Evolutionary conservation across 2,888 invertebrate genomes (phyloP).

Genomic region (Mimachlamys varia): DNA sequence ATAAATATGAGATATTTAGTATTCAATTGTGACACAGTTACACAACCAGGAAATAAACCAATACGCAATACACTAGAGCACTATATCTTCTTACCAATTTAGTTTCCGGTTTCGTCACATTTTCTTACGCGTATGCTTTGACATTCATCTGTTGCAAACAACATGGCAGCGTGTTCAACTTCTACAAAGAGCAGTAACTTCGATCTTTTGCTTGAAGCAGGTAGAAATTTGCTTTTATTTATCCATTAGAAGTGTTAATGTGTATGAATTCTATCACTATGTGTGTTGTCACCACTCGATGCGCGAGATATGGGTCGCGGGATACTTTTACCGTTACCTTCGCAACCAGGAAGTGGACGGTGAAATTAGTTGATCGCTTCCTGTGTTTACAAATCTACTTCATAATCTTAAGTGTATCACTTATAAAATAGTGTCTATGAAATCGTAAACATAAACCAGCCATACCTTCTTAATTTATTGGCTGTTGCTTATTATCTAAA

Average conservation of each 20-base stretch:
- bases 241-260: not conserved
- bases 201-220: slow-evolving; percentile 72
- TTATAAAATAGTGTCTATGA: not conserved
- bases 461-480: not conserved
- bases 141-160: slow-evolving; percentile 55
- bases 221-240: slow-evolving; percentile 58
- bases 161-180: slow-evolving; percentile 61
- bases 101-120: slow-evolving; percentile 62
- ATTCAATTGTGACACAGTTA: slow-evolving; percentile 25
- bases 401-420: slow-evolving; percentile 7
- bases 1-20: not conserved
- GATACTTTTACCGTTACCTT: slow-evolving; percentile 49
- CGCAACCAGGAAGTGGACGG: slow-evolving; percentile 74
- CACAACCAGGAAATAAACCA: not conserved
- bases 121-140: slow-evolving; percentile 63
- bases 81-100: slow-evolving; percentile 56
- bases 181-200: slow-evolving; percentile 63
- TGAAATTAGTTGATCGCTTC: slow-evolving; percentile 65
- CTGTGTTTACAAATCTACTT: slow-evolving; percentile 53
- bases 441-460: not conserved
- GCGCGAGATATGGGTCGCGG: not conserved
- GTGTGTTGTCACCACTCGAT: slow-evolving; percentile 4
- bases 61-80: slow-evolving; percentile 42
- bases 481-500: not conserved
- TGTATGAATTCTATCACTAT: not conserved